Conservation (phyloP, 2,113 vertebrate genomes). For the Sphyrna mokarran region DNA sequence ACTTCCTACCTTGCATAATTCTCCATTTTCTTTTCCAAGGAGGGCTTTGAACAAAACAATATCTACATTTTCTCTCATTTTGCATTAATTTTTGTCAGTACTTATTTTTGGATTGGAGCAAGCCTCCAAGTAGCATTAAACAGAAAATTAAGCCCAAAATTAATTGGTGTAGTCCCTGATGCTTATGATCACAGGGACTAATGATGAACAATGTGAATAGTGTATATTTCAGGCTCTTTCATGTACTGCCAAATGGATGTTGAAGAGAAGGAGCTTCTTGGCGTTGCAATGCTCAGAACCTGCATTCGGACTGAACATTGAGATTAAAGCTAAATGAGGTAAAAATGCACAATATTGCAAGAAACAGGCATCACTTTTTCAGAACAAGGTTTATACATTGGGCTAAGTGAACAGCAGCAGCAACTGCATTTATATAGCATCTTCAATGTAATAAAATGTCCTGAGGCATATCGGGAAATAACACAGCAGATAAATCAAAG, state of each 20-base stretch:
- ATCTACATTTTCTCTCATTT: no score
- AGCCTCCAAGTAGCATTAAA: background rate
- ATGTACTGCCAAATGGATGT: background rate
- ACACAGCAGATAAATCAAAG: no score
- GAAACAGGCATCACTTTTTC: background rate
- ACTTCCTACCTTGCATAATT: background rate
- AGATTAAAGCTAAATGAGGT: background rate
- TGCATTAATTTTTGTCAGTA: background rate
- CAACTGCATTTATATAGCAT: no score
- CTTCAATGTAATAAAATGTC: no score
- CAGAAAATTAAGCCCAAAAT: background rate
- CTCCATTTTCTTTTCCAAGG: background rate
- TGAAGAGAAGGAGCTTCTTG: background rate
- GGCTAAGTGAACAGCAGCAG: background rate
- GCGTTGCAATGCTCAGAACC: background rate
- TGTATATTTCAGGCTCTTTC: background rate
- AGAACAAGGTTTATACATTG: background rate
- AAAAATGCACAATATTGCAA: background rate
- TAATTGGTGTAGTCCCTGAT: background rate
- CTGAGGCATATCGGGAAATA: no score
- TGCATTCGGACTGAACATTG: background rate
- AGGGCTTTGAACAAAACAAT: background rate
- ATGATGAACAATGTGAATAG: background rate
- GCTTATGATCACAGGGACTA: background rate
- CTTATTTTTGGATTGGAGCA: background rate